Conservation (phyloP, 1,140 invertebrate species). For the Eupeodes corollae region DNA sequence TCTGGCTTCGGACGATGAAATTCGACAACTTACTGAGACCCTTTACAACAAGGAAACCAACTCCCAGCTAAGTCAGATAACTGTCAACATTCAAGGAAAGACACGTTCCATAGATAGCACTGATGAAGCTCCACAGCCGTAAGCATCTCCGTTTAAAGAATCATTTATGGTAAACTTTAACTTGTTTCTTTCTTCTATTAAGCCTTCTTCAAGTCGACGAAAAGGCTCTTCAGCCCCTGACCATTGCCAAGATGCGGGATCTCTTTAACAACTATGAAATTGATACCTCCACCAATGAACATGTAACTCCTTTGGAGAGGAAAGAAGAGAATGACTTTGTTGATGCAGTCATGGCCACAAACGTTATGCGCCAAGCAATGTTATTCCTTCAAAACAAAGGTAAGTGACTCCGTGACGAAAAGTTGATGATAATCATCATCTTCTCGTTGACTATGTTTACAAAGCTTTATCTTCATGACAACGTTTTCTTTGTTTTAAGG, state of each 20-base stretch:
- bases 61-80: slow-evolving; percentile 53
- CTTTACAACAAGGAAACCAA: slow-evolving; percentile 59
- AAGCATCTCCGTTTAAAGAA: slow-evolving; percentile 34
- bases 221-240: slow-evolving; percentile 38
- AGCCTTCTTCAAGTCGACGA: slow-evolving; percentile 21
- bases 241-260: slow-evolving; percentile 52
- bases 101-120: slow-evolving; percentile 50
- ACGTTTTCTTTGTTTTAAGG: slow-evolving; percentile 28
- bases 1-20: slow-evolving; percentile 38
- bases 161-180: slow-evolving; percentile 8
- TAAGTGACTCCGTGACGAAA: slow-evolving; percentile 7
- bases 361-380: slow-evolving; percentile 62
- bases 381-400: slow-evolving; percentile 59
- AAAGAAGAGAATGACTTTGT: slow-evolving; percentile 66
- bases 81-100: slow-evolving; percentile 58
- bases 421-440: background rate
- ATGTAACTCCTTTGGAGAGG: slow-evolving; percentile 60
- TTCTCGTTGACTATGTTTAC: background rate
- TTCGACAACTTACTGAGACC: slow-evolving; percentile 50
- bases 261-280: slow-evolving; percentile 69
- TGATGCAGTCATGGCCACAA: slow-evolving; percentile 58
- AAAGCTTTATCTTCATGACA: slow-evolving; percentile 1
- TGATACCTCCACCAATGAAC: slow-evolving; percentile 60
- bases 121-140: slow-evolving; percentile 65
- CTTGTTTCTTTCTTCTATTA: slow-evolving; percentile 1